These are phyloP conservation scores for Poecile montanus DNA, from an alignment of 2,797 vertebrate species.

Conservation along the genomic window DNA sequence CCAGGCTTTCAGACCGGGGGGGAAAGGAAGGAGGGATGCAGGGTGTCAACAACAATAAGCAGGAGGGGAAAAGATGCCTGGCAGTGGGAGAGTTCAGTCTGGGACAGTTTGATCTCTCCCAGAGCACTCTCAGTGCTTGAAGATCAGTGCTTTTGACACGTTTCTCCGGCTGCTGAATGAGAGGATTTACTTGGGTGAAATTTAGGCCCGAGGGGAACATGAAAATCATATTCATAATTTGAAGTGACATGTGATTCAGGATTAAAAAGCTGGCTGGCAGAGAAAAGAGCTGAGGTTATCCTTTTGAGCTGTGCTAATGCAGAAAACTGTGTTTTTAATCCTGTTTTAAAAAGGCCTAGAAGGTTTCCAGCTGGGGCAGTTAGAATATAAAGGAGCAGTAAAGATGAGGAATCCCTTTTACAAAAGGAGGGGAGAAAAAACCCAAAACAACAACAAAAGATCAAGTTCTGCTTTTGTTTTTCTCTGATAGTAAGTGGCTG, in stretches of 20 bases:
- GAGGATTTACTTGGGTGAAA: slow-evolving; percentile 81
- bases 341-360: slow-evolving; percentile 72
- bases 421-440: not conserved
- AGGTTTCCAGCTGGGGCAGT: slow-evolving; percentile 72
- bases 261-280: slow-evolving; percentile 79
- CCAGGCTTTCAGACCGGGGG: not conserved
- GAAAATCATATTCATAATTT: slow-evolving; percentile 81
- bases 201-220: slow-evolving; percentile 76
- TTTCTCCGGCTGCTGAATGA: slow-evolving; percentile 75
- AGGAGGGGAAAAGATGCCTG: slow-evolving; percentile 43
- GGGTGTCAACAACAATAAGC: slow-evolving; percentile 53
- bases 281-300: slow-evolving; percentile 76
- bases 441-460: slow-evolving; percentile 51
- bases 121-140: slow-evolving; percentile 62
- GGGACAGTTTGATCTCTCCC: slow-evolving; percentile 70
- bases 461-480: slow-evolving; percentile 64
- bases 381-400: slow-evolving; percentile 64
- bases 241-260: slow-evolving; percentile 81
- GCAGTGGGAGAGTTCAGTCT: slow-evolving; percentile 47
- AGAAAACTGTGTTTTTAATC: slow-evolving; percentile 77
- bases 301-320: slow-evolving; percentile 75
- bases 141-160: slow-evolving; percentile 74
- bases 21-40: not conserved
- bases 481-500: not conserved
- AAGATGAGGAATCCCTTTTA: slow-evolving; percentile 63